phyloP scores from a whole-genome alignment of 2,797 vertebrate species.

The Parambassis ranga region DNA sequence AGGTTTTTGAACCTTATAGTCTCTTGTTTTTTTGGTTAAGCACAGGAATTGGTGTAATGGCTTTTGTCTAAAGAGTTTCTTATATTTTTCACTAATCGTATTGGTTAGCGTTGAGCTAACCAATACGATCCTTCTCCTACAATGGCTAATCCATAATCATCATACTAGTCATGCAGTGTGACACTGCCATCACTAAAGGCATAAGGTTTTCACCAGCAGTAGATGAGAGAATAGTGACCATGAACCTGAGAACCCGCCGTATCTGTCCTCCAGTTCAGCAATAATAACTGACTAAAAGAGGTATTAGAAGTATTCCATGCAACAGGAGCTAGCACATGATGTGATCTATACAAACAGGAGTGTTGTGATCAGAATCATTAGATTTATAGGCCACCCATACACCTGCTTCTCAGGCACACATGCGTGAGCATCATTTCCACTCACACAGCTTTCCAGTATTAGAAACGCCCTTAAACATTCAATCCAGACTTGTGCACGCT shows the following conservation, averaged over 20 bases:
- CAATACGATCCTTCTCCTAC: neutral
- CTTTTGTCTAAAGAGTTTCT: too few species aligned
- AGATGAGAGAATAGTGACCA: neutral
- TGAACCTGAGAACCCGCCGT: neutral
- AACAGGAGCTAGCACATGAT: neutral
- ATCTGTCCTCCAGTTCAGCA: neutral
- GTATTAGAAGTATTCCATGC: too few species aligned
- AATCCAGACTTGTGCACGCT: neutral
- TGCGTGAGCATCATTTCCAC: neutral
- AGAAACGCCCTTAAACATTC: neutral
- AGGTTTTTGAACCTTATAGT: too few species aligned
- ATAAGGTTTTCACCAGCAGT: conserved; percentile 17
- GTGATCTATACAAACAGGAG: neutral
- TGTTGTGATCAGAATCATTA: neutral
- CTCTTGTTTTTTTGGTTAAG: too few species aligned
- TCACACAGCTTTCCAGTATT: neutral
- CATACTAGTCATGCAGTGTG: neutral
- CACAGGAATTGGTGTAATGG: too few species aligned
- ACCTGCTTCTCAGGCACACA: neutral
- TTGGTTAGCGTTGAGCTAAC: neutral
- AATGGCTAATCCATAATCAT: conserved; percentile 31
- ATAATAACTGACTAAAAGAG: too few species aligned
- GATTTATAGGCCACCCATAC: too few species aligned
- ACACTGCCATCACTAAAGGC: neutral
- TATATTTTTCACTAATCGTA: neutral